Conservation (phyloP, 2,113 vertebrate genomes). For the Antechinus stuartii region DNA sequence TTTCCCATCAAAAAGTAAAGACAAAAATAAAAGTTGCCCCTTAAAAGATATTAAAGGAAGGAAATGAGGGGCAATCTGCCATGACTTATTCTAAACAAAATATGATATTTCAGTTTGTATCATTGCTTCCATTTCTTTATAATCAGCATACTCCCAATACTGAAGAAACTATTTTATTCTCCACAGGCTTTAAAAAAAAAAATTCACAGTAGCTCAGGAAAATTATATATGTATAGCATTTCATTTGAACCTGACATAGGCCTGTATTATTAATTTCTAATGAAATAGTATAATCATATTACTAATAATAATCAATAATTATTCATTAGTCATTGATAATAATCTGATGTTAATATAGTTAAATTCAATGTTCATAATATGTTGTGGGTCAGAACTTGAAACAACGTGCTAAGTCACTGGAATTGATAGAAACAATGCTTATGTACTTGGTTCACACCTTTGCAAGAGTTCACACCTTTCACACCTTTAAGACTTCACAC, state of each 20-base stretch:
- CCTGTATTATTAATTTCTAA: background rate
- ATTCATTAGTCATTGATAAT: background rate
- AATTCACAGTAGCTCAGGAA: background rate
- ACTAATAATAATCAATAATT: background rate
- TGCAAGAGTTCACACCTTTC: no score
- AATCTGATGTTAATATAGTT: background rate
- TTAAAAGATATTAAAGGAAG: background rate
- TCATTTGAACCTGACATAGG: background rate
- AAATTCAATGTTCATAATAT: background rate
- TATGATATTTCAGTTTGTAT: background rate
- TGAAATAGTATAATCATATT: background rate
- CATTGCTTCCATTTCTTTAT: background rate
- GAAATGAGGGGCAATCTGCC: background rate
- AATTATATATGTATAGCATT: background rate
- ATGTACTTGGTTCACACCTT: no score
- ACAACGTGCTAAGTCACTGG: no score
- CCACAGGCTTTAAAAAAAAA: background rate
- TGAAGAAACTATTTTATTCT: background rate
- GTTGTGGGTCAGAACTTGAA: no score
- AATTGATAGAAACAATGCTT: no score
- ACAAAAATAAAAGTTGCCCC: background rate
- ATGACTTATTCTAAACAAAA: background rate
- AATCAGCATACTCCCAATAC: background rate
- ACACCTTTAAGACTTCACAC: no score
- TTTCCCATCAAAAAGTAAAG: background rate